These are phyloP conservation scores for Enhydra lutris DNA, from an alignment of 2,113 vertebrate species.

Conservation along the genomic window DNA sequence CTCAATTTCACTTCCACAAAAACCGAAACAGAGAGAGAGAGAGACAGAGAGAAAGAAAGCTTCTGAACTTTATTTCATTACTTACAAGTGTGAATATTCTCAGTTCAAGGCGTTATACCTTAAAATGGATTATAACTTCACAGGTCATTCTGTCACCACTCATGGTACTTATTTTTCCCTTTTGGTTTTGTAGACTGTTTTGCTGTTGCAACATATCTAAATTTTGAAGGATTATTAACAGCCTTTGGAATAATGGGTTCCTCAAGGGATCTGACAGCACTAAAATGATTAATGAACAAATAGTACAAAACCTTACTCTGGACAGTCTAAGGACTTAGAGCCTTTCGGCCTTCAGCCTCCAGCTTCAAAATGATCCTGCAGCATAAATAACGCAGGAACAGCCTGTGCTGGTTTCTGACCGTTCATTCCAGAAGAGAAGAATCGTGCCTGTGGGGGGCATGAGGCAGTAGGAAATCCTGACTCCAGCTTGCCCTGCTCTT, in stretches of 20 bases:
- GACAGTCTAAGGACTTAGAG: not conserved
- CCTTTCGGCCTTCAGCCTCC: not conserved
- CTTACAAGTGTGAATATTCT: not conserved
- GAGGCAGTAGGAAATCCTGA: not conserved
- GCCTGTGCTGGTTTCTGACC: constrained; percentile 7
- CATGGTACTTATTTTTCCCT: not conserved
- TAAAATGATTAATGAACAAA: constrained; percentile 61
- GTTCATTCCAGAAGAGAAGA: not conserved
- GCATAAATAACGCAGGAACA: constrained; percentile 23
- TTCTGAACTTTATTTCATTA: not conserved
- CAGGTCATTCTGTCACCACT: not conserved
- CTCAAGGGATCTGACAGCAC: not conserved
- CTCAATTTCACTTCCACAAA: not conserved
- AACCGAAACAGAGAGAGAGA: not conserved
- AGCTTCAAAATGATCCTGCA: constrained; percentile 1
- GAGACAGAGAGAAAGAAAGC: not conserved
- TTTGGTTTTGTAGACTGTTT: not conserved
- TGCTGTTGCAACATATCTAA: not conserved
- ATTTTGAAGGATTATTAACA: constrained; percentile 45
- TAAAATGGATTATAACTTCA: not conserved
- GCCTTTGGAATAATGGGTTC: constrained; percentile 48
- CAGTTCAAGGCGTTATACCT: not conserved
- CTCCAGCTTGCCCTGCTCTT: not conserved
- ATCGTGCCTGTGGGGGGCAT: not conserved
- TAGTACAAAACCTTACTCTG: constrained; percentile 34